These are phyloP conservation scores for Chironomus tentans DNA, from an alignment of 2,888 invertebrate genomes.

Conservation along the genomic window DNA sequence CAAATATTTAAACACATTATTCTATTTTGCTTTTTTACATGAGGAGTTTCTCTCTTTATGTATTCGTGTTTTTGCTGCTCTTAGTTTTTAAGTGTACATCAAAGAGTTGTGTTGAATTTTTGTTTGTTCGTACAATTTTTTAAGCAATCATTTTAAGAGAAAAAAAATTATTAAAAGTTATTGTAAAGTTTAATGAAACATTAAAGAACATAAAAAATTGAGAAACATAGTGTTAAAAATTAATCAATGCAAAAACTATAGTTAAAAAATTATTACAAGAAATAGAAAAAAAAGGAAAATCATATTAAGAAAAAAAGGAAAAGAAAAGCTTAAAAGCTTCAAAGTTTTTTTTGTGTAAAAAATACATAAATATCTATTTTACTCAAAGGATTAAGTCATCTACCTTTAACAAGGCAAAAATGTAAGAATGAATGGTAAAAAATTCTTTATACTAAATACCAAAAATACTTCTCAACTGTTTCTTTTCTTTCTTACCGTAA, in stretches of 20 bases:
- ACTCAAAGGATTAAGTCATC: neutral
- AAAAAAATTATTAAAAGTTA: neutral
- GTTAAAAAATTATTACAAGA: no score
- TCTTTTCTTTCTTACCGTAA: neutral
- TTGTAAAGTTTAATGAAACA: neutral
- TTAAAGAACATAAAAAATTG: no score
- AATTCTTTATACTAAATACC: neutral
- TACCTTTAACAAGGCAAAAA: neutral
- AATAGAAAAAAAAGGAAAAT: neutral
- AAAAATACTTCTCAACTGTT: neutral
- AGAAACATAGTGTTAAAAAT: no score
- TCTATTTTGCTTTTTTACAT: constrained; percentile 7
- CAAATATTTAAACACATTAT: constrained; percentile 20
- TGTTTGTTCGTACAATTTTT: constrained; percentile 17
- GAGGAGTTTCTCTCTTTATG: neutral
- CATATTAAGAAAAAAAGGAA: neutral
- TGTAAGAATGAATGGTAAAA: neutral
- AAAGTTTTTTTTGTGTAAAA: neutral
- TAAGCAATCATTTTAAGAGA: constrained; percentile 16
- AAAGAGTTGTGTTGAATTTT: constrained; percentile 26
- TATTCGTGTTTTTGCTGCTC: constrained; percentile 11
- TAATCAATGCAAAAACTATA: no score
- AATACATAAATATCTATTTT: neutral
- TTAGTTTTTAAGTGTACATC: constrained; percentile 23
- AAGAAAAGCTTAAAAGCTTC: neutral